Base-by-base conservation (phyloP, 2,797 vertebrate species). In the Petrocephalus sullivani region DNA sequence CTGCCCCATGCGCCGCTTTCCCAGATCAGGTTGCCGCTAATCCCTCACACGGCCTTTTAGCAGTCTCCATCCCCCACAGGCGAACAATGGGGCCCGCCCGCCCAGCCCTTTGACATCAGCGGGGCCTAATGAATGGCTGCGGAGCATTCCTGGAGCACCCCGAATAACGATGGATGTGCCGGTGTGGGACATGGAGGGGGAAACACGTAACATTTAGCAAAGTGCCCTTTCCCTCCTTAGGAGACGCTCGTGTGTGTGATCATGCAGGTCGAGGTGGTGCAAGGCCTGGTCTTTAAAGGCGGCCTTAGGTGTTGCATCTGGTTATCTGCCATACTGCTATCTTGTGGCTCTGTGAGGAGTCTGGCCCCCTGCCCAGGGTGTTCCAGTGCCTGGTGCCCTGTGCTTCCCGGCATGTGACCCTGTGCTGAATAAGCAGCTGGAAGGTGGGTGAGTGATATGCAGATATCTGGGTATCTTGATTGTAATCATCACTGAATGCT, bases 1-100 rank as follows among this genome's bases (percentile, higher is more conserved):
- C 75, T 81, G 75, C 37, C 75, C 75, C 41, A 37, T 81, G 75
- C 41, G 41, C 41, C 16, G 75, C 46, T 94, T 94, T 94, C 94
- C 94, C 92, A 94, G 93, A 93, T 95, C 94, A 93, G 93, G 94
- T 95, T 93, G 93, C 94, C 93, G 89, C 92, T 94, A 94, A 95
- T 94, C 92, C 90, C 89, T 90, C 92, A 92, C 89, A 91, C 92
- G 61, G 93, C 91, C 89, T 90, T 92, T 85, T 54, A 67, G 88
- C 89, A 88, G 90, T 93, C 92, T 92, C 93, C 88, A 91, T 92
- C 94, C 94, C 92, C 93, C 93, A 91, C 89, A 91, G 88, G 61
- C 60, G 94, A 90, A 95, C 94, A 95, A 95, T 94, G 87, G 94
- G 91, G 90, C 90, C 91, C 90, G 91, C 90, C 91, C n/a, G 37